Evolutionary conservation across 2,888 invertebrate species (phyloP).

Genomic region (Leptinotarsa haldemani): DNA sequence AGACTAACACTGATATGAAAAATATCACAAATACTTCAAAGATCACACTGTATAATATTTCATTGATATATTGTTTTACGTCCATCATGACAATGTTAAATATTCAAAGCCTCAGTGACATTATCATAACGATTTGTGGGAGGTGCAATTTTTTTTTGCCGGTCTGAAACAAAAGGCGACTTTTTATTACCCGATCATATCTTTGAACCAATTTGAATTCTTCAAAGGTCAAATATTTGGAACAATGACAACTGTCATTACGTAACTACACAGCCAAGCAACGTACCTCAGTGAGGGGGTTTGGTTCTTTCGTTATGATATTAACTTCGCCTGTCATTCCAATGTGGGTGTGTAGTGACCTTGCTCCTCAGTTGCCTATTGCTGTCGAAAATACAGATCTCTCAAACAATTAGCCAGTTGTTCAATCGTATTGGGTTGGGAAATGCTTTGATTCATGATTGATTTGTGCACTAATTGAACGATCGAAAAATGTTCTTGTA

Average conservation of each 20-base stretch:
- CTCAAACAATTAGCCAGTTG: slow-evolving; percentile 8
- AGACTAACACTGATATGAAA: too few relatives aligned
- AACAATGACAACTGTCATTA: slow-evolving; percentile 19
- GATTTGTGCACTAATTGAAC: not conserved
- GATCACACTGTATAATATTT: not conserved
- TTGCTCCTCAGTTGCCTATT: slow-evolving; percentile 31
- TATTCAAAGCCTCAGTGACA: not conserved
- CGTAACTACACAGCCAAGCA: slow-evolving; percentile 1
- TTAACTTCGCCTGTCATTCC: slow-evolving; percentile 21
- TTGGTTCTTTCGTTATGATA: slow-evolving; percentile 15
- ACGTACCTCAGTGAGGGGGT: slow-evolving; percentile 18
- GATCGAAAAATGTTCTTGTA: not conserved
- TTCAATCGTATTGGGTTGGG: not conserved
- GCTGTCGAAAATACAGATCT: slow-evolving; percentile 5
- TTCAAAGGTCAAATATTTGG: slow-evolving; percentile 22
- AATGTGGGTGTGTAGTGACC: slow-evolving; percentile 32
- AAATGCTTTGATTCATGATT: not conserved
- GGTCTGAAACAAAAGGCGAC: slow-evolving; percentile 9
- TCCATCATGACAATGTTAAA: not conserved
- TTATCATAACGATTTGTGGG: not conserved
- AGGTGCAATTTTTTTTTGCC: not conserved
- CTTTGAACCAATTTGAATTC: slow-evolving; percentile 14
- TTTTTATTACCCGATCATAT: slow-evolving; percentile 9
- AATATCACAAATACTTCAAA: too few relatives aligned
- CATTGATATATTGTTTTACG: not conserved